Evolutionary conservation across 2,797 vertebrate species (phyloP).

Genomic region (Pelochelys cantorii): DNA sequence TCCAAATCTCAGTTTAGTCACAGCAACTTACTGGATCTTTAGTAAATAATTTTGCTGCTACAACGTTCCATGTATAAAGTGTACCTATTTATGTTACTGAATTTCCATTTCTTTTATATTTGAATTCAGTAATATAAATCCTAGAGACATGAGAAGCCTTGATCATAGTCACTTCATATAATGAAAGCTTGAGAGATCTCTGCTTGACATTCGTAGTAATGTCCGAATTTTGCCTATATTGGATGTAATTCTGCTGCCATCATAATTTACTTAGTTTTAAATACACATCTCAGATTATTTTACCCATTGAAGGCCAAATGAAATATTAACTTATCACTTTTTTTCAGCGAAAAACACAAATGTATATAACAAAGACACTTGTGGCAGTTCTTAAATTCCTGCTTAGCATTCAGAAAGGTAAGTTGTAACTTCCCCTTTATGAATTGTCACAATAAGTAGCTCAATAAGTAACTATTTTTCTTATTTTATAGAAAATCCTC

Average conservation of each 20-base stretch:
- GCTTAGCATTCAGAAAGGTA: conserved; percentile 87
- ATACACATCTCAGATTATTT: background rate
- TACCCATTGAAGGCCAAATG: background rate
- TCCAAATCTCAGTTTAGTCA: background rate
- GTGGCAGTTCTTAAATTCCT: conserved; percentile 88
- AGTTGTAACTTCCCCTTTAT: background rate
- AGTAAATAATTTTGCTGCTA: no score
- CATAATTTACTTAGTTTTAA: background rate
- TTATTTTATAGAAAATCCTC: conserved; percentile 81
- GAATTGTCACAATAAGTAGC: background rate
- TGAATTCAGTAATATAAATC: background rate
- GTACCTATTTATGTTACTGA: background rate
- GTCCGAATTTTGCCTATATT: background rate
- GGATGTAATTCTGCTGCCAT: background rate
- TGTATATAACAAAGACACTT: conserved; percentile 85
- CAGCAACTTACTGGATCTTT: background rate
- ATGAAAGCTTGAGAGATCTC: background rate
- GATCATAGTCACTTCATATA: background rate
- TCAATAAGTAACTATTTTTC: background rate
- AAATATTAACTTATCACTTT: background rate
- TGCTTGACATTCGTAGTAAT: background rate
- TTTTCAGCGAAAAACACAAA: conserved; percentile 86
- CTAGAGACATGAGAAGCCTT: background rate
- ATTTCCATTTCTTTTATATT: background rate
- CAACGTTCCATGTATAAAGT: background rate